phyloP scores from a whole-genome alignment of 2,113 vertebrate genomes.

The Bubo scandiacus region DNA sequence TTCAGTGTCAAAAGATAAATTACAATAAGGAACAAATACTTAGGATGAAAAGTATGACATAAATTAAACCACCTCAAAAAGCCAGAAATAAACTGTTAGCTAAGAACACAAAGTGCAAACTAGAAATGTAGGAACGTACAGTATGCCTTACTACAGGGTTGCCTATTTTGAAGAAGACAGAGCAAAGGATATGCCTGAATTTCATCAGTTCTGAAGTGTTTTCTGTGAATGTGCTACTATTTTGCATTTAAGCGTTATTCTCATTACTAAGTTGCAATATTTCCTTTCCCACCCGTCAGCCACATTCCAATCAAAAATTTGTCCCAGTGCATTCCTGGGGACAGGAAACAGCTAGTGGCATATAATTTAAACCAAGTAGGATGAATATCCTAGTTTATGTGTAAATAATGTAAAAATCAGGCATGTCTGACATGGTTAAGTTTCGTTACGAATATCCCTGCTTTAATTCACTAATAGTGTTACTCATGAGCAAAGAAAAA shows the following conservation, averaged over 20 bases:
- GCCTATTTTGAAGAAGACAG: neutral
- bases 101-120: neutral
- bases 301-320: neutral
- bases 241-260: neutral
- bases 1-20: neutral
- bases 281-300: neutral
- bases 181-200: neutral
- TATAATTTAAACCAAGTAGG: neutral
- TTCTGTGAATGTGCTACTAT: neutral
- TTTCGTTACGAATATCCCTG: neutral
- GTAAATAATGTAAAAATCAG: neutral
- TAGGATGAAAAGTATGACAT: neutral
- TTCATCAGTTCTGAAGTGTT: neutral
- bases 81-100: neutral
- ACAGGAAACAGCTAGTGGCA: neutral
- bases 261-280: neutral
- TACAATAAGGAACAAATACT: neutral
- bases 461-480: constrained; percentile 25
- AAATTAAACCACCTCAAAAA: neutral
- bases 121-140: neutral
- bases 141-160: neutral
- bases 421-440: neutral
- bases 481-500: neutral
- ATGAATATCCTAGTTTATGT: neutral
- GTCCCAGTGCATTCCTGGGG: neutral